Evolutionary conservation across 2,797 vertebrate species (phyloP), one percentile per base, ranked within the genome.

Genomic region (Philypnodon macrostomus): DNA sequence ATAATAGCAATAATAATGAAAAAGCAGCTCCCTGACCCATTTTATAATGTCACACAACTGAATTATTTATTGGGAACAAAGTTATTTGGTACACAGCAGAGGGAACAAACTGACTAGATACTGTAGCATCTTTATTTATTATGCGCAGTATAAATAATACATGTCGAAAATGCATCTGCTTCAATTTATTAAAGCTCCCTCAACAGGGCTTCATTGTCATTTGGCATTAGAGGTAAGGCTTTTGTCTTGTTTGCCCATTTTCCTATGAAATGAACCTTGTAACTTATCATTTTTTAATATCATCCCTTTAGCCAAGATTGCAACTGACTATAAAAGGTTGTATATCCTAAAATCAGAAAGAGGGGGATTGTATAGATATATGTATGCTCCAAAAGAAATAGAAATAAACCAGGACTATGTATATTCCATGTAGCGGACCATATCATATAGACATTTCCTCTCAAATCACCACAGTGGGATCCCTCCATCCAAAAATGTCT

Each of bases 21-120:
- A 84, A 79, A 80, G 71, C 67, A 77, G 62, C 77, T 81, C 65
- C 68, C 80, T 85, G 86, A 87, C 85, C 88, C 80, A 86, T 85
- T 88, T 88, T 78, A 81, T 85, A 82, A 88, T 85, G 83, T 81
- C 73, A 85, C 74, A 68, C 48, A 73, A n/a, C 63, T 88, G 83
- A 88, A 88, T 89, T 80, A 88, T 91, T 89, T 75, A 90, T 87
- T 49, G 69, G 79, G 80, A 85, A 86, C 87, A 87, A 88, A 84
- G 79, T 87, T 86, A 89, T 89, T 88, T 85, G 86, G 84, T 87
- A 84, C 87, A 87, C 87, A 84, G 86, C 84, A 80, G 81, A 67
- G 81, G 77, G 84, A 80, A 83, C 73, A 78, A 85, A 81, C 82
- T 73, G 70, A 80, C 71, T 65, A 77, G 75, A 87, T 84, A 84